Conservation (phyloP, 2,888 invertebrate species). For the Sesia apiformis region DNA sequence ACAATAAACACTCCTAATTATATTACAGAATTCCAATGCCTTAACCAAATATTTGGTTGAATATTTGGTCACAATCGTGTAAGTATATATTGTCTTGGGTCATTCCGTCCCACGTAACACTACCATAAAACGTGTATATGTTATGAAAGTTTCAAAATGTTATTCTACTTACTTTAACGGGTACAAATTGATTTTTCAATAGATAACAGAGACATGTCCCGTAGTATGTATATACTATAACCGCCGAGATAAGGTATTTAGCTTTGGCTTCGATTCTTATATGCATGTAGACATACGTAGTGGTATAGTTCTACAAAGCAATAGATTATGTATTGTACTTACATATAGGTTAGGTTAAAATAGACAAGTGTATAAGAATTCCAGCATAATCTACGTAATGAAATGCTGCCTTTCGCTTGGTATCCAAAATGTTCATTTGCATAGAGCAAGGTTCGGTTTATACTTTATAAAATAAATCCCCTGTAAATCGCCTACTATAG, state of each 20-base stretch:
- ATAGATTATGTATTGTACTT: neutral
- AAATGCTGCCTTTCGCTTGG: neutral
- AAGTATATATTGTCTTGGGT: conserved; percentile 55
- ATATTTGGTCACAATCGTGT: conserved; percentile 54
- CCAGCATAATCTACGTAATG: neutral
- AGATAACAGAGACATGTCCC: too few relatives aligned
- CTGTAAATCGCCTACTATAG: neutral
- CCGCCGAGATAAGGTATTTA: conserved; percentile 1
- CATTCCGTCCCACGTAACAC: conserved; percentile 25
- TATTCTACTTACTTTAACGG: neutral
- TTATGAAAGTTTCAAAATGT: neutral
- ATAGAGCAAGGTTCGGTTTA: neutral
- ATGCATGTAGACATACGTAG: conserved; percentile 18
- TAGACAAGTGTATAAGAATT: neutral
- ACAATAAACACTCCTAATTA: conserved; percentile 41
- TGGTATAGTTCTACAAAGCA: conserved; percentile 4
- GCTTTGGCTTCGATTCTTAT: conserved; percentile 45
- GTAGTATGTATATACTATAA: too few relatives aligned
- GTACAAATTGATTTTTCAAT: too few relatives aligned
- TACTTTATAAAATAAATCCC: neutral
- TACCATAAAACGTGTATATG: conserved; percentile 20
- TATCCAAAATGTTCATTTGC: neutral
- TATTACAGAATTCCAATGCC: conserved; percentile 37
- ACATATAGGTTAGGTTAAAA: neutral
- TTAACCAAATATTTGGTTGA: conserved; percentile 59